Evolutionary conservation across 2,888 invertebrate species (phyloP).

Genomic region (Artemia sp.): DNA sequence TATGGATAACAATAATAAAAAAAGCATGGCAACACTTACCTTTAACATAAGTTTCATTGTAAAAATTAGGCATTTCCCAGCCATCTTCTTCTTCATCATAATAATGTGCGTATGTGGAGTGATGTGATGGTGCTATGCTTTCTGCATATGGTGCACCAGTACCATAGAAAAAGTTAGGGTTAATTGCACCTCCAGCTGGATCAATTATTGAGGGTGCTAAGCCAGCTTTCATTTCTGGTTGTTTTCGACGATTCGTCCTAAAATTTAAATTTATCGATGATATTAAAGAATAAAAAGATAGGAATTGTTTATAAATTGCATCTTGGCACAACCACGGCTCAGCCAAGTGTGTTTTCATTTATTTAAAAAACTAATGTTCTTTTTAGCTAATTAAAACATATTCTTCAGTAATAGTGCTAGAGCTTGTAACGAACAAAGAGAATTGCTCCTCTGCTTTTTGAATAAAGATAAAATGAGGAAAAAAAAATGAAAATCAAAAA

Average conservation of each 20-base stretch:
- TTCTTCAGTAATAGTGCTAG: too few species aligned
- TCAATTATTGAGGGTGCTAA: slow-evolving; percentile 45
- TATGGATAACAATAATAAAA: not conserved
- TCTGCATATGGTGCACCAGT: slow-evolving; percentile 70
- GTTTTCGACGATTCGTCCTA: slow-evolving; percentile 66
- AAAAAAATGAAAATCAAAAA: too few species aligned
- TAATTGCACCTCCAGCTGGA: slow-evolving; percentile 67
- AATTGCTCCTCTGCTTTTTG: too few species aligned
- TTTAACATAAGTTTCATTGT: slow-evolving; percentile 91
- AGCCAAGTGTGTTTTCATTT: too few species aligned
- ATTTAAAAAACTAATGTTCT: too few species aligned
- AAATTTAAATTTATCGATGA: slow-evolving; percentile 21
- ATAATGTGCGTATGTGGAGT: slow-evolving; percentile 86
- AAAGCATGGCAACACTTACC: slow-evolving; percentile 37
- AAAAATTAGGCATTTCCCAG: slow-evolving; percentile 95
- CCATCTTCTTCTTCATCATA: slow-evolving; percentile 91
- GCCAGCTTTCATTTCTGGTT: slow-evolving; percentile 75
- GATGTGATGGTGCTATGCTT: slow-evolving; percentile 84
- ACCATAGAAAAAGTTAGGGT: slow-evolving; percentile 90
- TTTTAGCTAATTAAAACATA: too few species aligned
- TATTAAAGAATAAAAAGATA: too few species aligned
- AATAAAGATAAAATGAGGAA: too few species aligned
- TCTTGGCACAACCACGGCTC: too few species aligned
- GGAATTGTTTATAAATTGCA: too few species aligned
- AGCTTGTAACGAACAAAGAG: too few species aligned